These are phyloP conservation scores for Glandiceps talaboti DNA, from an alignment of 53 echinoderm and acorn worm species.

Conservation along the genomic window DNA sequence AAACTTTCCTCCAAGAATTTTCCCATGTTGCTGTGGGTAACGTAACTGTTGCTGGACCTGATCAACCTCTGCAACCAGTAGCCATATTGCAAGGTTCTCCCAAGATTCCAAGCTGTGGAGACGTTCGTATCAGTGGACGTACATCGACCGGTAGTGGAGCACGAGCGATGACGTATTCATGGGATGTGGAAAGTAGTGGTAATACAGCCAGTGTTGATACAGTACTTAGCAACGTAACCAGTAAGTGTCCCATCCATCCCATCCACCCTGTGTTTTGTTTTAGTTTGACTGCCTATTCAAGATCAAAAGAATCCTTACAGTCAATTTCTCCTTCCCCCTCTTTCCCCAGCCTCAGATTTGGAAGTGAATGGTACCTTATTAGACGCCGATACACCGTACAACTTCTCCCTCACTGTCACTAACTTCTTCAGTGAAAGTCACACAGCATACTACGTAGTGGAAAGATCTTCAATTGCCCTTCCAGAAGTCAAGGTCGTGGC, in stretches of 20 bases:
- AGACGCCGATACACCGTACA: conserved; percentile 35
- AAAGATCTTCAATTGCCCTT: conserved; percentile 31
- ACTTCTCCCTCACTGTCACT: conserved; percentile 29
- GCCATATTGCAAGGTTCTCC: conserved; percentile 57
- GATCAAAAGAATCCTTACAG: too few relatives aligned
- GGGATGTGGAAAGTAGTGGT: conserved; percentile 45
- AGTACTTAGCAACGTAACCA: too few relatives aligned
- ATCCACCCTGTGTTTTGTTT: too few relatives aligned
- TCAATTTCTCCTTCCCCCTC: too few relatives aligned
- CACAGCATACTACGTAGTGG: conserved; percentile 20
- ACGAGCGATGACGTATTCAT: conserved; percentile 47
- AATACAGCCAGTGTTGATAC: conserved; percentile 26
- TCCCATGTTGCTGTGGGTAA: conserved; percentile 29
- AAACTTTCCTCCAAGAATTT: conserved; percentile 52
- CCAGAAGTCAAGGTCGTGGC: conserved; percentile 48
- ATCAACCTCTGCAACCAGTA: conserved; percentile 28
- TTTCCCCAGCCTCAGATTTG: background rate
- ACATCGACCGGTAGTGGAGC: conserved; percentile 71
- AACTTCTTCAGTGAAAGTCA: conserved; percentile 65
- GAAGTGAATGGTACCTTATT: conserved; percentile 17
- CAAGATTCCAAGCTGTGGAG: conserved; percentile 70
- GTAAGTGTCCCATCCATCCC: too few relatives aligned
- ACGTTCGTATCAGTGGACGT: conserved; percentile 47
- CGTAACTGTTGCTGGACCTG: conserved; percentile 34
- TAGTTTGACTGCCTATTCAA: too few relatives aligned